Evolutionary conservation across 2,797 vertebrate species (phyloP).

Genomic region (Poeciliopsis presidionis): DNA sequence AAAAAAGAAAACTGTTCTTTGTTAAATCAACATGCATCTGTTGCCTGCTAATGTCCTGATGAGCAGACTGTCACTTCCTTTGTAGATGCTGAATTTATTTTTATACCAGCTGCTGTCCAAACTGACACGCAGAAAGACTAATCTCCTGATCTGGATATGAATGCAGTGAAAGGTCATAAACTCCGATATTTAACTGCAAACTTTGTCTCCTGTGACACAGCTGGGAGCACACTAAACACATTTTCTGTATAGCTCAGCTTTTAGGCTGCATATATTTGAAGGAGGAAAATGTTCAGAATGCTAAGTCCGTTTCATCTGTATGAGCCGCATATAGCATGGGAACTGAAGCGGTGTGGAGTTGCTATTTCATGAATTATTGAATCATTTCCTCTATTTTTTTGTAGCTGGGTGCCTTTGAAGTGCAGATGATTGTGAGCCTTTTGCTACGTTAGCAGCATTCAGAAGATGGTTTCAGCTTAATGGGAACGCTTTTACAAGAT

Average conservation of each 20-base stretch:
- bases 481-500: background rate
- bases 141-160: background rate
- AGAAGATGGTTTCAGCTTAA: background rate
- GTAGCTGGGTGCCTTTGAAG: constrained; percentile 42
- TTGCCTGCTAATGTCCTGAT: constrained; percentile 18
- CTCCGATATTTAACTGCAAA: background rate
- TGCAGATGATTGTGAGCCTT: constrained; percentile 39
- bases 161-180: background rate
- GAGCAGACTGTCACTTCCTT: constrained; percentile 56
- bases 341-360: constrained; percentile 48
- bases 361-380: constrained; percentile 70
- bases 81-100: constrained; percentile 36
- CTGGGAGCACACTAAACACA: constrained; percentile 10
- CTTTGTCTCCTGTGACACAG: constrained; percentile 10
- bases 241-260: constrained; percentile 42
- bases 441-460: constrained; percentile 7
- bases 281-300: background rate
- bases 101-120: constrained; percentile 7
- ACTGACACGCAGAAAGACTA: background rate
- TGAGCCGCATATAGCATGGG: constrained; percentile 13
- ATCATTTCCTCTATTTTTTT: constrained; percentile 30
- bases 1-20: no score
- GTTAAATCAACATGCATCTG: background rate
- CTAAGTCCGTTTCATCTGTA: constrained; percentile 6
- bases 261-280: constrained; percentile 20